Conservation (phyloP, 2,888 invertebrate genomes). For the Hemithea aestivaria region DNA sequence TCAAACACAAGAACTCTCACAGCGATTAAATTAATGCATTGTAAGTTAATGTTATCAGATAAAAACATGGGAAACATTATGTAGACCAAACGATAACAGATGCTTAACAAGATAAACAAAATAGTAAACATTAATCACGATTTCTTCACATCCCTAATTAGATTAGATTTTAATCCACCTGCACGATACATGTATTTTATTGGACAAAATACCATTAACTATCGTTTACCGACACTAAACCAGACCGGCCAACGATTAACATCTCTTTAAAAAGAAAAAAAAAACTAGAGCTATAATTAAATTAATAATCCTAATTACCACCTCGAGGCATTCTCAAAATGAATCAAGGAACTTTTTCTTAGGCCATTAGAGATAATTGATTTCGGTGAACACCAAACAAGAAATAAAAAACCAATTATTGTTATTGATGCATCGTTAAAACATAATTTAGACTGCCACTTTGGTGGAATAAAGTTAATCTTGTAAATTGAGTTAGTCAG, state of each 20-base stretch:
- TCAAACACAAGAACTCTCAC: no score
- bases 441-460: conserved; percentile 32
- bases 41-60: background rate
- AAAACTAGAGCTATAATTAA: conserved; percentile 47
- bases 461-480: conserved; percentile 15
- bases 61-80: background rate
- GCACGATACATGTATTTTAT: conserved; percentile 24
- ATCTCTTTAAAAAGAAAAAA: conserved; percentile 35
- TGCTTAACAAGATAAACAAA: conserved; percentile 5
- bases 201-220: conserved; percentile 16
- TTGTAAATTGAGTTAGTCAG: conserved; percentile 29
- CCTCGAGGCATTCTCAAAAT: conserved; percentile 49
- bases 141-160: conserved; percentile 19
- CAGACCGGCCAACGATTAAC: conserved; percentile 30
- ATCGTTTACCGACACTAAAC: conserved; percentile 32
- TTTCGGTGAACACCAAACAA: conserved; percentile 45
- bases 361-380: conserved; percentile 65
- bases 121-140: conserved; percentile 17
- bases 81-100: background rate
- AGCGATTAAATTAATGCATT: no score
- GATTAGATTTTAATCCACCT: conserved; percentile 20
- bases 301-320: conserved; percentile 54
- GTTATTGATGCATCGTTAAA: conserved; percentile 45
- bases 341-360: conserved; percentile 54
- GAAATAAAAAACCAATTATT: conserved; percentile 37